Base-by-base conservation (phyloP, 2,888 invertebrate genomes). In the Callyntrura guangdongensis region DNA sequence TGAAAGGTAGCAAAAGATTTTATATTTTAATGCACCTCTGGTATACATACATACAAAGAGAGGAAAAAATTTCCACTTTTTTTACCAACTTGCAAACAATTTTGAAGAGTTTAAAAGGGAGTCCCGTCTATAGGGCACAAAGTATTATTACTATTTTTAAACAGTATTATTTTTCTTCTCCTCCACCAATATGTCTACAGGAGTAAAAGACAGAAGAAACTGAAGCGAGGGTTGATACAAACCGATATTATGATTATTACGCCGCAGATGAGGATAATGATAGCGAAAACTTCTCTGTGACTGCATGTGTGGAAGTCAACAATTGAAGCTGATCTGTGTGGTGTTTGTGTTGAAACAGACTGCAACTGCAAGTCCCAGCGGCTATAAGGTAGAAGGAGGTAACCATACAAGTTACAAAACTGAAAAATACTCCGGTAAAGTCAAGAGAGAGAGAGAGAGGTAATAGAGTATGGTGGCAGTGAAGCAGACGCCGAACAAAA, bases 401-500 rank as follows among this genome's bases (percentile, higher is more conserved):
- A 6, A 36, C 36, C 6, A 6, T 36, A 36, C 36, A 36, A 2
- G 61, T 77, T 77, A 77, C 77, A 53, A 22, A 49, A 56, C 25
- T 56, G 20, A 12, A 53, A 47, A 77, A 25, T n/a, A 77, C 36
- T 36, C 6, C 25, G 49, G 53, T 11, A 25, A 77, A 77, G 8
- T 77, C 17, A 61, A 2, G 1, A 36, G 36, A 36, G 36, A 36
- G 36, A 36, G 36, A 36, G 36, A 36, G 61, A 59, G 25, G 27
- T 47, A 64, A 53, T 61, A 36, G 53, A 36, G 61, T 61, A 22
- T 77, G 22, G 77, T 77, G 69, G 27, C 20, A 61, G 47, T 56
- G 27, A 79, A 36, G 72, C 47, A 81, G 72, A 79, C 87, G 56
- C 81, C 53, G 56, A 27, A 82, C 69, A 83, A 89, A 83, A 89